Base-by-base conservation (phyloP, 2,888 invertebrate genomes). In the Epicampocera succincta region DNA sequence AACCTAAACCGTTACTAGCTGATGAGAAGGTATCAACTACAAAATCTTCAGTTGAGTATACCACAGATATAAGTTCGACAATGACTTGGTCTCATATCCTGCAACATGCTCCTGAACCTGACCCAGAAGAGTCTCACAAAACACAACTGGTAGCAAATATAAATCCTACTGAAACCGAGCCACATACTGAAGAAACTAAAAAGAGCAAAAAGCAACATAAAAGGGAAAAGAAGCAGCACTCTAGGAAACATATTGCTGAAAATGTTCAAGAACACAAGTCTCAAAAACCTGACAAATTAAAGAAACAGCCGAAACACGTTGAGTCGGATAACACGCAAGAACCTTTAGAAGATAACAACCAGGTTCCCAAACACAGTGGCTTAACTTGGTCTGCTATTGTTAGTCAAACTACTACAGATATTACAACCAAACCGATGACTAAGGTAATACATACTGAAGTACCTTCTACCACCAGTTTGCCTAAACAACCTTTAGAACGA, bases 361-460 rank as follows among this genome's bases (percentile, higher is more conserved):
- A 71, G 21, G 12, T 12, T 40, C 33, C 52, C 6, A 75, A 76
- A 21, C 3, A 60, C 9, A 50, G 17, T 8, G 17, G 42, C 13
- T 66, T 85, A 68, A 76, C 84, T 2, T 85, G 85, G 85, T 85
- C 85, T 3, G 76, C 75, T 15, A 77, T 85, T 80, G 85, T 85
- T n/a, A 85, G 85, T 44, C 69, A 84, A 72, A 75, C 73, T 54
- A 40, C 56, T 9, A 71, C 17, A 3, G 71, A 79, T 12, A 17
- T 44, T 8, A 29, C 58, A 2, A 40, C n/a, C 9, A 6, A 17
- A 9, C 2, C 50, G 1, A 61, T 42, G 38, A 11, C 25, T 44
- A 58, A 19, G 15, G 19, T 19, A 50, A 9, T 61, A 63, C 25
- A 9, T 9, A 17, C 13, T 38, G 38, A 58, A 42, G 69, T 52